A percentile compares a stretch with the other conserved stretches of the same genome.
Evolutionary conservation across 2,797 vertebrate genomes (phyloP).

Genomic region (Sebastes goodei): DNA sequence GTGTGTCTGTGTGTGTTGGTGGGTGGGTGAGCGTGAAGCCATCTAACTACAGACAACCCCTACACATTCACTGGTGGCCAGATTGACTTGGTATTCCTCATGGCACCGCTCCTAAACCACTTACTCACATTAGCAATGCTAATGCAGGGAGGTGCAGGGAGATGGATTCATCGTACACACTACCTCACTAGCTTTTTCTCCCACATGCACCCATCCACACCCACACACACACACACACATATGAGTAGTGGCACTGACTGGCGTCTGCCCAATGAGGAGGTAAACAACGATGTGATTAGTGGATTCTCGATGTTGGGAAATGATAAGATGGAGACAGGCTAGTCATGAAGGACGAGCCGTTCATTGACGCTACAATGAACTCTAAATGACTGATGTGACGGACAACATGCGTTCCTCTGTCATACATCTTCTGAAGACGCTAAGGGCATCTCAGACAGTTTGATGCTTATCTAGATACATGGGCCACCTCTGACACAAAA

Average conservation of each 20-base stretch:
- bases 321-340: not conserved
- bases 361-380: not conserved
- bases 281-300: constrained; percentile 63
- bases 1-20: not conserved
- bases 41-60: constrained; percentile 44
- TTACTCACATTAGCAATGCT: constrained; percentile 78
- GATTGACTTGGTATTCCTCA: constrained; percentile 75
- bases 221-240: not conserved
- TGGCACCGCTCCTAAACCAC: constrained; percentile 71
- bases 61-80: constrained; percentile 52
- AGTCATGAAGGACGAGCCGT: not conserved
- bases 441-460: not conserved
- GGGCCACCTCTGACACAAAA: not conserved
- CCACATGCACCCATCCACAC: not conserved
- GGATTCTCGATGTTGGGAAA: not conserved
- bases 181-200: not conserved
- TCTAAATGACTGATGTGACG: not conserved
- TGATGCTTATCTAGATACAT: not conserved
- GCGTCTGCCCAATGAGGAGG: constrained; percentile 28
- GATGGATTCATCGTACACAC: constrained; percentile 64
- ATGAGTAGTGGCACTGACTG: constrained; percentile 43
- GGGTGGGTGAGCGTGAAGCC: constrained; percentile 38
- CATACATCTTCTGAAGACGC: not conserved
- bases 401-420: not conserved
- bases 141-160: constrained; percentile 62